Conservation (phyloP, 1,140 invertebrate species). For the Panonychus citri region DNA sequence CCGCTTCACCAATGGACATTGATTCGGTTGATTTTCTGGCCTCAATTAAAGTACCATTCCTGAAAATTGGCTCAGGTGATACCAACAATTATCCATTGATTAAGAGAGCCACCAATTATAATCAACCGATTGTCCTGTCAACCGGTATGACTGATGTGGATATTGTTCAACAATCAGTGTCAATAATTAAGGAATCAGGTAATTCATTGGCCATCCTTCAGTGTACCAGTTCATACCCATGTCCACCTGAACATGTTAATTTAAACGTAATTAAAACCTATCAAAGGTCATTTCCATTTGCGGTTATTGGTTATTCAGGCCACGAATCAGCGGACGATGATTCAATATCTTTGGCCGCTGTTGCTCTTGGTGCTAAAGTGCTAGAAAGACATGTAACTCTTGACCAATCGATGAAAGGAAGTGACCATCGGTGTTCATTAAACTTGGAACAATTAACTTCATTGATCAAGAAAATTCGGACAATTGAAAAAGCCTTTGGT, state of each 20-base stretch:
- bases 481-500: conserved; percentile 37
- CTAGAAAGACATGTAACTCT: conserved; percentile 54
- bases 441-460: conserved; percentile 33
- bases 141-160: conserved; percentile 46
- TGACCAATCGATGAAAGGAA: conserved; percentile 45
- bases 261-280: conserved; percentile 35
- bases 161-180: conserved; percentile 34
- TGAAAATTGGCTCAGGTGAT: conserved; percentile 61
- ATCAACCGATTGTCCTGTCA: conserved; percentile 37
- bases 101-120: conserved; percentile 35
- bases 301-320: conserved; percentile 51
- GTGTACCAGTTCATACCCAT: conserved; percentile 51
- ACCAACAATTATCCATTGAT: conserved; percentile 44
- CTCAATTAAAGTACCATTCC: conserved; percentile 40
- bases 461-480: conserved; percentile 20
- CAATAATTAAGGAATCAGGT: conserved; percentile 30
- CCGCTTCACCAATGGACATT: conserved; percentile 54
- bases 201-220: conserved; percentile 40
- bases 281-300: conserved; percentile 34
- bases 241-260: conserved; percentile 36
- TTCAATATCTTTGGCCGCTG: conserved; percentile 38
- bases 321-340: conserved; percentile 38
- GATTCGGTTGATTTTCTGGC: conserved; percentile 37
- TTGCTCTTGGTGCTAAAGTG: conserved; percentile 44
- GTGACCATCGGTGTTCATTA: conserved; percentile 47